These are phyloP conservation scores for Stomatorhinus walkeri DNA, from an alignment of 2,797 vertebrate genomes.

Conservation along the genomic window DNA sequence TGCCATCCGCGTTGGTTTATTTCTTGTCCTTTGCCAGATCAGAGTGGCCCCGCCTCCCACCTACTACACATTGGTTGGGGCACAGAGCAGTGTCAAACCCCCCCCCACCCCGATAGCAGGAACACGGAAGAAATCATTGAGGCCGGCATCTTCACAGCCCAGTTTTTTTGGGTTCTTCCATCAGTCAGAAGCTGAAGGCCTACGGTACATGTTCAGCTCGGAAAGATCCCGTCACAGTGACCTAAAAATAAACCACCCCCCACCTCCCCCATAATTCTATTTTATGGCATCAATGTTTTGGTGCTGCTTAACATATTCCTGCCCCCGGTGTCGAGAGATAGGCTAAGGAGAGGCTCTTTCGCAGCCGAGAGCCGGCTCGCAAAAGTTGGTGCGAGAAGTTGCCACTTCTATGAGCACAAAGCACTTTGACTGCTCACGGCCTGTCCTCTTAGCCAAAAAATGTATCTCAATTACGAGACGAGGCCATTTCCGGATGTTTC, in stretches of 20 bases:
- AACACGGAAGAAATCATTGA: slow-evolving; percentile 47
- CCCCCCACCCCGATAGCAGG: slow-evolving; percentile 38
- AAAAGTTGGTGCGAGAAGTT: neutral
- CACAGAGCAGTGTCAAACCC: slow-evolving; percentile 61
- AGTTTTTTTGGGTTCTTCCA: slow-evolving; percentile 44
- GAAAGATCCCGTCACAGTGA: neutral
- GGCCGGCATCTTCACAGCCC: slow-evolving; percentile 43
- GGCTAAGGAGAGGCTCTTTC: neutral
- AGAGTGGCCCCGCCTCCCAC: slow-evolving; percentile 21
- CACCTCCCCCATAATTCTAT: neutral
- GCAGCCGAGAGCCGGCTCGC: neutral
- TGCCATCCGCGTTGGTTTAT: slow-evolving; percentile 34
- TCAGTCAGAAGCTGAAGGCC: slow-evolving; percentile 26
- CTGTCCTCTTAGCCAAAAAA: neutral
- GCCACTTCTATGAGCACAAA: neutral
- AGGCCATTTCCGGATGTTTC: neutral
- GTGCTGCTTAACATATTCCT: neutral
- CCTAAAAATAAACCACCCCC: neutral
- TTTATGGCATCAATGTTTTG: neutral
- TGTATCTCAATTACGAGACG: slow-evolving; percentile 5
- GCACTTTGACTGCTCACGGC: neutral
- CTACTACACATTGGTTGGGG: slow-evolving; percentile 46
- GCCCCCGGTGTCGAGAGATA: neutral
- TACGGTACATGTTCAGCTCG: neutral
- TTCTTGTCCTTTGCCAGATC: slow-evolving; percentile 35